phyloP scores from a whole-genome alignment of 53 echinoderm and acorn worm genomes.

The Stichopus horrens region DNA sequence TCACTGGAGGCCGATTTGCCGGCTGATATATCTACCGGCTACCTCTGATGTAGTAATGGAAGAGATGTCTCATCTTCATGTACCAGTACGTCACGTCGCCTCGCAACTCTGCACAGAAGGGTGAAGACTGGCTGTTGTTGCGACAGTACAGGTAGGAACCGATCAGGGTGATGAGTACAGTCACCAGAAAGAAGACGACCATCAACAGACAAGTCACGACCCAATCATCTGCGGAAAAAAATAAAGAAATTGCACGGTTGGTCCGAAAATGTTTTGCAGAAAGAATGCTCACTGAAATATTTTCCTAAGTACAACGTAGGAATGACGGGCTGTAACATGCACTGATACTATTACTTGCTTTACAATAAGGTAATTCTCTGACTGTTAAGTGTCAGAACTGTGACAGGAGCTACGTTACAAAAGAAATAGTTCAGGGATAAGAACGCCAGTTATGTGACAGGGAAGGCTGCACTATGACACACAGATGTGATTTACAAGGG shows the following conservation, averaged over 20 bases:
- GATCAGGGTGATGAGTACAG: slow-evolving; percentile 72
- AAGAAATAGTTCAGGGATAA: too few species aligned
- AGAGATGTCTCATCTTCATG: slow-evolving; percentile 75
- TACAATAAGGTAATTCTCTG: too few species aligned
- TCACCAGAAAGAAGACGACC: slow-evolving; percentile 83
- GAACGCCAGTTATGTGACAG: too few species aligned
- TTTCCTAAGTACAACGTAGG: too few species aligned
- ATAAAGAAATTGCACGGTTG: neutral
- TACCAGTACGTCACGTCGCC: slow-evolving; percentile 91
- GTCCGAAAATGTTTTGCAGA: too few species aligned
- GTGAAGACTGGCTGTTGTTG: slow-evolving; percentile 54
- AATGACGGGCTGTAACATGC: too few species aligned
- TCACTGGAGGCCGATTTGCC: neutral
- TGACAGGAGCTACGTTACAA: too few species aligned
- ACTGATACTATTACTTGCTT: too few species aligned
- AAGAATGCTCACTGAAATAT: too few species aligned
- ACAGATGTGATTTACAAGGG: too few species aligned
- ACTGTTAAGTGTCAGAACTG: too few species aligned
- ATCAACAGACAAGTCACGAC: slow-evolving; percentile 79
- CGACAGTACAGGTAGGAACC: slow-evolving; percentile 82
- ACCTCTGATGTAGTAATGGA: slow-evolving; percentile 50
- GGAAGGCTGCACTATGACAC: too few species aligned
- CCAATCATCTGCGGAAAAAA: slow-evolving; percentile 78
- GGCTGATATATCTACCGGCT: neutral
- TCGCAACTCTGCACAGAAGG: slow-evolving; percentile 73